These are phyloP conservation scores for Enteromius fasciolatus DNA, from an alignment of 2,797 vertebrate species.

Conservation along the genomic window DNA sequence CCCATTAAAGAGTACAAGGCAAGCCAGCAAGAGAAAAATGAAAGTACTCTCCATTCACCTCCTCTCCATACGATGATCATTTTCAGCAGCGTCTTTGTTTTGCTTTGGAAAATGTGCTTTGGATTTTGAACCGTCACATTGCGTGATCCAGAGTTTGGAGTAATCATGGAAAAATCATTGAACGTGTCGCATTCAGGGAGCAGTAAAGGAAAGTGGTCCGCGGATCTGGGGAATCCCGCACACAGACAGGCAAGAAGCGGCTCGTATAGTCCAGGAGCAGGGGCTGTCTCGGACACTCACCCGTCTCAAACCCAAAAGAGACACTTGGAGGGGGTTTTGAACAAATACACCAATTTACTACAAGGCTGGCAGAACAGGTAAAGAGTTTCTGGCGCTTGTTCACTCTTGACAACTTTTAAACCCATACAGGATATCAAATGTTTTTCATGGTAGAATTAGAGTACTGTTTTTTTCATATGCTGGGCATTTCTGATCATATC, in stretches of 20 bases:
- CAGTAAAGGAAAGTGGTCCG: conserved; percentile 63
- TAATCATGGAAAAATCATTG: conserved; percentile 53
- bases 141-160: conserved; percentile 29
- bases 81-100: conserved; percentile 1
- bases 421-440: not conserved
- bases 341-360: conserved; percentile 93
- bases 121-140: conserved; percentile 14
- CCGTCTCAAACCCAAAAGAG: conserved; percentile 65
- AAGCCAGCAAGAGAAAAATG: conserved; percentile 28
- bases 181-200: conserved; percentile 55
- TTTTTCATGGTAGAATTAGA: not conserved
- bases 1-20: conserved; percentile 34
- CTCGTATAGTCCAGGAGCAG: conserved; percentile 49
- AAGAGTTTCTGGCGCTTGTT: conserved; percentile 1
- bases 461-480: not conserved
- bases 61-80: conserved; percentile 26
- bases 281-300: conserved; percentile 46
- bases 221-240: conserved; percentile 60
- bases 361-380: conserved; percentile 95
- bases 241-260: conserved; percentile 59
- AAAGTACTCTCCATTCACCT: conserved; percentile 10
- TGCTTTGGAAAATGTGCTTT: conserved; percentile 14
- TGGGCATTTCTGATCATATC: not conserved
- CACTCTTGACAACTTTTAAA: conserved; percentile 48
- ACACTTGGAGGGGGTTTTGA: conserved; percentile 86